phyloP scores from a whole-genome alignment of 2,113 vertebrate species.

The Pelmatolapia mariae region DNA sequence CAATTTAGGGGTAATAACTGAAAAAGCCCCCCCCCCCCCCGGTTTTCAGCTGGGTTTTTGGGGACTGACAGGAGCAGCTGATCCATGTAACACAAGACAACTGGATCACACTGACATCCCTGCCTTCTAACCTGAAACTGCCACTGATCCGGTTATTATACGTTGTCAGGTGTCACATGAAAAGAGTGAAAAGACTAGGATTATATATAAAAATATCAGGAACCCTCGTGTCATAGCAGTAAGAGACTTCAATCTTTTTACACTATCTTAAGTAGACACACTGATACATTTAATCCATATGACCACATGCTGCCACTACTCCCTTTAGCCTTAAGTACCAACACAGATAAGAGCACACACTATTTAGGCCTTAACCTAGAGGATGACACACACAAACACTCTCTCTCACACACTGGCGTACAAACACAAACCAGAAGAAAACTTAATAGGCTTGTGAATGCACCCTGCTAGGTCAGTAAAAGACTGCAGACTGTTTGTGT shows the following conservation, averaged over 20 bases:
- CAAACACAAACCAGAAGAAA: neutral
- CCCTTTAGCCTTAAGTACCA: slow-evolving; percentile 13
- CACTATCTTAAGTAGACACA: slow-evolving; percentile 27
- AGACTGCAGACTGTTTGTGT: neutral
- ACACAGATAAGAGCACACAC: slow-evolving; percentile 40
- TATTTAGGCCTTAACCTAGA: slow-evolving; percentile 14
- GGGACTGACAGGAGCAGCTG: neutral
- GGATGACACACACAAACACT: neutral
- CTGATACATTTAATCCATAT: slow-evolving; percentile 49
- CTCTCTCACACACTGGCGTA: neutral
- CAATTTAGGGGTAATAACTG: neutral
- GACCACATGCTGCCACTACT: slow-evolving; percentile 7
- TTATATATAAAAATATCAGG: neutral
- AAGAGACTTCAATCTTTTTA: slow-evolving; percentile 35
- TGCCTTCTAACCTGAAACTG: neutral
- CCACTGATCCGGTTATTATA: neutral
- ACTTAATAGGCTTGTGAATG: slow-evolving; percentile 14
- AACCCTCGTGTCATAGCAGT: neutral
- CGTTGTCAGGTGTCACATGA: neutral
- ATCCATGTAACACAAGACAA: neutral
- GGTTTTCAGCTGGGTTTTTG: neutral
- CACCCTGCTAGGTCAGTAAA: neutral
- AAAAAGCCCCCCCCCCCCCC: neutral
- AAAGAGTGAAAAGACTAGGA: neutral
- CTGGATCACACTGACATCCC: neutral